Evolutionary conservation across 2,113 vertebrate species (phyloP).

Genomic region (Otus sunia): DNA sequence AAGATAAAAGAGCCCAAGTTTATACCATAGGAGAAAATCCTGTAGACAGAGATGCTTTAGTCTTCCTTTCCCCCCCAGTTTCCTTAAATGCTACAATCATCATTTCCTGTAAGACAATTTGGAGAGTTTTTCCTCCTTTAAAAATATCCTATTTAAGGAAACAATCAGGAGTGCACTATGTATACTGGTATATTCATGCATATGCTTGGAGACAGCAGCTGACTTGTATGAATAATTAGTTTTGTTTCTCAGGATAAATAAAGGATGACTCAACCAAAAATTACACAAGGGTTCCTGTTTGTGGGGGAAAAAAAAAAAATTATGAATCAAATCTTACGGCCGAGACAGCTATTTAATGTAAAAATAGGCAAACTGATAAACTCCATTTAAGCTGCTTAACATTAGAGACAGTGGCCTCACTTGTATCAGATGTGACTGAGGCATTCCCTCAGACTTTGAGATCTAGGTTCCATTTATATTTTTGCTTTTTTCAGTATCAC

Average conservation of each 20-base stretch:
- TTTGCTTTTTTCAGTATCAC: not conserved
- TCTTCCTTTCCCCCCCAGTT: not conserved
- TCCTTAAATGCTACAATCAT: not conserved
- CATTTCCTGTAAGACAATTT: not conserved
- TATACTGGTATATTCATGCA: not conserved
- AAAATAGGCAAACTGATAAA: not conserved
- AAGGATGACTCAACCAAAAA: not conserved
- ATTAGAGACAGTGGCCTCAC: not conserved
- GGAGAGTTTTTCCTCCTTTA: not conserved
- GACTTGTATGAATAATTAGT: not conserved
- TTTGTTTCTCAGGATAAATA: constrained; percentile 10
- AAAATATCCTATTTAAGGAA: not conserved
- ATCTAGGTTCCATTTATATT: not conserved
- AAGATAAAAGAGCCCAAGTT: not conserved
- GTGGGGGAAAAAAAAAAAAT: not conserved
- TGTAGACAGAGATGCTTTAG: not conserved
- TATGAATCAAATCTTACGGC: not conserved
- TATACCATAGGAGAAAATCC: not conserved
- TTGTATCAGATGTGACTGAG: not conserved
- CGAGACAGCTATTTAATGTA: not conserved
- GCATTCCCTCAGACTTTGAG: not conserved
- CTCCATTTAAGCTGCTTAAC: not conserved
- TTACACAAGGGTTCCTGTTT: not conserved
- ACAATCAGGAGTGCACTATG: not conserved
- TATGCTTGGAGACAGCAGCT: not conserved